Percentiles rank a stretch among this genome's conserved stretches.
Conservation (phyloP, 2,113 vertebrate species). For the Mugil cephalus region DNA sequence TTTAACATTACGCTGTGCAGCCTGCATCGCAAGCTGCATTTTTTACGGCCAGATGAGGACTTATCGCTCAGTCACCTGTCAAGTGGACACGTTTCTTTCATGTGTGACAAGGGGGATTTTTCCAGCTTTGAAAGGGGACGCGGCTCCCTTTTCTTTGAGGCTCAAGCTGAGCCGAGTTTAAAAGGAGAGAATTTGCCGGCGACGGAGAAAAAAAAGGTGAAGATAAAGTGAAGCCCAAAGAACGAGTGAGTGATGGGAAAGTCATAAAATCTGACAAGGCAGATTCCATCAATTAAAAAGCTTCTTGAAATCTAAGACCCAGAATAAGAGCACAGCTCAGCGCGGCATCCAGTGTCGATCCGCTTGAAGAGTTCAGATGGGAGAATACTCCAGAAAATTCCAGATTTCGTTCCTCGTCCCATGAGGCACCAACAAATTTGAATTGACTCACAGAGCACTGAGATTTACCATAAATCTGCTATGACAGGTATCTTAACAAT, state of each 20-base stretch:
- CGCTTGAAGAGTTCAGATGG: constrained; percentile 27
- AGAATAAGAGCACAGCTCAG: constrained; percentile 57
- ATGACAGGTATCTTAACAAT: background rate
- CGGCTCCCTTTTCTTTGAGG: constrained; percentile 53
- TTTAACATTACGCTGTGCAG: background rate
- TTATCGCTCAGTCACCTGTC: constrained; percentile 54
- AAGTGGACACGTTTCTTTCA: constrained; percentile 45
- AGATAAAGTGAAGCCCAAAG: constrained; percentile 51
- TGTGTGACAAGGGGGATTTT: constrained; percentile 68
- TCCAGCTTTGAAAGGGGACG: constrained; percentile 37
- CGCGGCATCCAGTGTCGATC: constrained; percentile 47
- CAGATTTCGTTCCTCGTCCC: constrained; percentile 31
- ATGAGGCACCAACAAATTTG: background rate
- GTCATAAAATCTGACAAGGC: constrained; percentile 68
- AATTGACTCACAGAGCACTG: constrained; percentile 1
- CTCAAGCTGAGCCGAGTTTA: constrained; percentile 50
- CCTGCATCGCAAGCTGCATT: constrained; percentile 5
- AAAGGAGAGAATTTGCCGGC: constrained; percentile 55
- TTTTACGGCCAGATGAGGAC: constrained; percentile 52
- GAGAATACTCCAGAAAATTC: constrained; percentile 32
- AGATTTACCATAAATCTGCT: constrained; percentile 24
- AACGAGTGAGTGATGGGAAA: constrained; percentile 67
- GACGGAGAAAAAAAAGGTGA: constrained; percentile 46
- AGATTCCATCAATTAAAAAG: constrained; percentile 76
- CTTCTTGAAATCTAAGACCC: constrained; percentile 52